Evolutionary conservation across 2,113 vertebrate species (phyloP).

Genomic region (Rhinichthys klamathensis): DNA sequence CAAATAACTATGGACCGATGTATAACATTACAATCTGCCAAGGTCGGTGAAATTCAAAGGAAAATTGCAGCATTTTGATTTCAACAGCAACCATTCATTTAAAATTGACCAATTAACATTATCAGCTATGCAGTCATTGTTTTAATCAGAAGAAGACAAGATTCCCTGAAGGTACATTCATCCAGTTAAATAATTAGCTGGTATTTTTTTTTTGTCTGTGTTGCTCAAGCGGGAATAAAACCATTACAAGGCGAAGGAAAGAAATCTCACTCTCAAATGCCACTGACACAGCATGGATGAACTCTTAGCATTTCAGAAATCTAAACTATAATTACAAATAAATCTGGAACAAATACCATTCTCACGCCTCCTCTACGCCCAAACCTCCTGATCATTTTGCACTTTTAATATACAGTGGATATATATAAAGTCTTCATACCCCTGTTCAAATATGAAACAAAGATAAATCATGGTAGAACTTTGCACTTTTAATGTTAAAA

Average conservation of each 20-base stretch:
- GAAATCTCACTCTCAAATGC: conserved; percentile 63
- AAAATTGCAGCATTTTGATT: not conserved
- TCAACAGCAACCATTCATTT: not conserved
- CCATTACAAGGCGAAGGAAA: conserved; percentile 62
- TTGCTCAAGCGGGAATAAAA: conserved; percentile 60
- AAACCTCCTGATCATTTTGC: not conserved
- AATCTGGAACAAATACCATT: conserved; percentile 51
- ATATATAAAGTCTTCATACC: no score
- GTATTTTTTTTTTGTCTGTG: conserved; percentile 63
- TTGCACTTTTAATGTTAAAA: no score
- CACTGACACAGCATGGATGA: conserved; percentile 57
- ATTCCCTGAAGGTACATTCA: conserved; percentile 53
- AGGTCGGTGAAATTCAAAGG: not conserved
- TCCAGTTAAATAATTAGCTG: conserved; percentile 60
- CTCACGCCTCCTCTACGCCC: not conserved
- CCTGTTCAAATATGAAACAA: no score
- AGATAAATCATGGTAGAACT: no score
- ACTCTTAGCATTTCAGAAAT: conserved; percentile 61
- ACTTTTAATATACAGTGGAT: not conserved
- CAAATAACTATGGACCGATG: not conserved
- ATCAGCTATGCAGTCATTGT: not conserved
- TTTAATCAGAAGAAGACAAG: conserved; percentile 17
- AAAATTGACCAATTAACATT: conserved; percentile 8
- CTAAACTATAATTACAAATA: conserved; percentile 62
- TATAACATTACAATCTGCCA: not conserved